phyloP scores from a whole-genome alignment of 1,140 invertebrate species.

The Dreissena rostriformis region DNA sequence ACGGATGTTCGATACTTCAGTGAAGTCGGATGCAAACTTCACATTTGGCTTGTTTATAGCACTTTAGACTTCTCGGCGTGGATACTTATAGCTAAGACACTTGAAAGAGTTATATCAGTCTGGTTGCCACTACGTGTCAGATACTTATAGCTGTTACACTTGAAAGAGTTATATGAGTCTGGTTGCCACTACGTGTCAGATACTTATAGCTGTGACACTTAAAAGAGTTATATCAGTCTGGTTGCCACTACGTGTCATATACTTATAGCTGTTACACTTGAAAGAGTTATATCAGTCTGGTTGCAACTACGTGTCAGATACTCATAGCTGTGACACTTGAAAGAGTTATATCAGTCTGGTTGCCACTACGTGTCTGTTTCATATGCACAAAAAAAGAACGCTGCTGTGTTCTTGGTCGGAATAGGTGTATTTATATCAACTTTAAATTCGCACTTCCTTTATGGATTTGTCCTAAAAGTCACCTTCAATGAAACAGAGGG shows the following conservation, averaged over 20 bases:
- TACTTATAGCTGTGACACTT: too few species aligned
- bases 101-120: constrained; percentile 66
- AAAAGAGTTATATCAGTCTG: too few species aligned
- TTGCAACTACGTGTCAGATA: too few species aligned
- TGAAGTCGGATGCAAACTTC: constrained; percentile 57
- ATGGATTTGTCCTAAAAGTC: constrained; percentile 20
- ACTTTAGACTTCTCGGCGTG: constrained; percentile 66
- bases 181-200: too few species aligned
- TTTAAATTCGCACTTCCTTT: constrained; percentile 65
- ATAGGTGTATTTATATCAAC: constrained; percentile 48
- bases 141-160: too few species aligned
- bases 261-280: too few species aligned
- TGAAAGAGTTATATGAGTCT: too few species aligned
- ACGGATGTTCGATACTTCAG: constrained; percentile 54
- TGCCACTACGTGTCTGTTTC: constrained; percentile 49
- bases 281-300: too few species aligned
- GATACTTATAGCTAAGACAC: constrained; percentile 70
- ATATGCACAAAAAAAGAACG: constrained; percentile 53
- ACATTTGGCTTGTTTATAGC: constrained; percentile 61
- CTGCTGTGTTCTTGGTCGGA: constrained; percentile 23
- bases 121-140: constrained; percentile 68
- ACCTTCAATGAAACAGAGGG: not conserved
- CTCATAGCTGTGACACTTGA: too few species aligned
- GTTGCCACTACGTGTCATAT: too few species aligned
- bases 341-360: too few species aligned